phyloP scores from a whole-genome alignment of 2,113 vertebrate genomes.

The Notiomystis cincta region DNA sequence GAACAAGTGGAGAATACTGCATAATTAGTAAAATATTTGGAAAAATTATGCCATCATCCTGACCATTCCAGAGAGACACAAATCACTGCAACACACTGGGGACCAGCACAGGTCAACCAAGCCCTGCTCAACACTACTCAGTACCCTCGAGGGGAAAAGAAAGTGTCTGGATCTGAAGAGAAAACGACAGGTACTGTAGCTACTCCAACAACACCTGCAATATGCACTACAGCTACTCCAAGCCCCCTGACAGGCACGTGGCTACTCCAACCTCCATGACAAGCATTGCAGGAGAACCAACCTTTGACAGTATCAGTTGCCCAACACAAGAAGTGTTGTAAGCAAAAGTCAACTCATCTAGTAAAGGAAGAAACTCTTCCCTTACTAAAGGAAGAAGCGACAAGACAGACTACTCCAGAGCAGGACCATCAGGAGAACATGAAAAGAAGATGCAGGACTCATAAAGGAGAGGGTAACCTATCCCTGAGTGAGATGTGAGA shows the following conservation, averaged over 20 bases:
- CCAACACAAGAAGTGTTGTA: neutral
- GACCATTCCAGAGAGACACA: neutral
- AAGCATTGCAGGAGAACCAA: neutral
- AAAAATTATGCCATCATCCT: neutral
- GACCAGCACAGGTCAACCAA: neutral
- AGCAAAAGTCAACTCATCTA: neutral
- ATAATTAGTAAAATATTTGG: neutral
- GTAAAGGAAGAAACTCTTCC: neutral
- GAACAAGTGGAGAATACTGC: neutral
- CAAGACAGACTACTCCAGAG: neutral
- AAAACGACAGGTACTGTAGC: neutral
- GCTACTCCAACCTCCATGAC: neutral
- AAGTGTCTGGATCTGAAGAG: neutral
- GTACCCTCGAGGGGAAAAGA: neutral
- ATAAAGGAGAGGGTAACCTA: neutral
- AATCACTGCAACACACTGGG: neutral
- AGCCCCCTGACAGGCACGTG: neutral
- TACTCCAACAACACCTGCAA: neutral
- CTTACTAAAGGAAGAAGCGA: neutral
- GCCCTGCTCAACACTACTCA: neutral
- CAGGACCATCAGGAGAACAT: neutral
- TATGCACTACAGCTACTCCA: neutral
- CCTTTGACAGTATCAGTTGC: neutral
- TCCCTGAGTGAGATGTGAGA: neutral
- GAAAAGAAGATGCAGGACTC: neutral